A percentile compares a stretch with the other conserved stretches of the same genome.
Conservation (phyloP, 1,140 invertebrate genomes). For the Wiebesia pumilae region DNA sequence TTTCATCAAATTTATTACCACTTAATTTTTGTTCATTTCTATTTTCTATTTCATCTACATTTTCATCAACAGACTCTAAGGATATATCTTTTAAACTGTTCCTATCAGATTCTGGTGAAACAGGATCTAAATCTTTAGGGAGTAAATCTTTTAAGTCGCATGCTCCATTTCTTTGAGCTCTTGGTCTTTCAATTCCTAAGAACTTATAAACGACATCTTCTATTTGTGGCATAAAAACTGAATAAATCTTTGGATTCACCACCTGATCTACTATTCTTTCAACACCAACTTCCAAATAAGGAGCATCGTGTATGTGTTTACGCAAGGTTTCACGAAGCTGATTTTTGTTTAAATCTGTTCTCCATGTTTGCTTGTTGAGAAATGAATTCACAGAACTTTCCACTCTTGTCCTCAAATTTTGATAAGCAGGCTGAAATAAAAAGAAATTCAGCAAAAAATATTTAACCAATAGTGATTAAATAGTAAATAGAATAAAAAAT, state of each 20-base stretch:
- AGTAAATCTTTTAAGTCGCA: constrained; percentile 78
- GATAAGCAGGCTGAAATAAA: constrained; percentile 88
- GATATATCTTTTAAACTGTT: constrained; percentile 71
- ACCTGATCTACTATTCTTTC: constrained; percentile 96
- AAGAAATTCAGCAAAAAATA: constrained; percentile 47
- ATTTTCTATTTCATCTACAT: constrained; percentile 50
- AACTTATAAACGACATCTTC: constrained; percentile 92
- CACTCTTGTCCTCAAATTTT: constrained; percentile 92
- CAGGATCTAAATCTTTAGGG: constrained; percentile 84
- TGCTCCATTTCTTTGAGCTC: constrained; percentile 68
- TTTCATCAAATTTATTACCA: constrained; percentile 59
- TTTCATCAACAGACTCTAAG: constrained; percentile 54
- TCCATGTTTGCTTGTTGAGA: constrained; percentile 88
- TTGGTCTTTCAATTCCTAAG: constrained; percentile 85
- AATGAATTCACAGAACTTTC: constrained; percentile 90
- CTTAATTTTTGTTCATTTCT: constrained; percentile 47
- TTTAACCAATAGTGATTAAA: neutral
- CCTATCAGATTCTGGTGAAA: constrained; percentile 85
- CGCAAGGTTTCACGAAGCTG: constrained; percentile 91
- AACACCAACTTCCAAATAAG: constrained; percentile 81
- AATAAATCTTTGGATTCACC: constrained; percentile 92
- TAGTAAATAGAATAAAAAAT: too few relatives aligned
- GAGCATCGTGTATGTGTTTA: constrained; percentile 87
- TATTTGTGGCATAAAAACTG: constrained; percentile 91
- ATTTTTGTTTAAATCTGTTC: constrained; percentile 92